Conservation (phyloP, 2,888 invertebrate genomes). For the Dasysyrphus albostriatus region DNA sequence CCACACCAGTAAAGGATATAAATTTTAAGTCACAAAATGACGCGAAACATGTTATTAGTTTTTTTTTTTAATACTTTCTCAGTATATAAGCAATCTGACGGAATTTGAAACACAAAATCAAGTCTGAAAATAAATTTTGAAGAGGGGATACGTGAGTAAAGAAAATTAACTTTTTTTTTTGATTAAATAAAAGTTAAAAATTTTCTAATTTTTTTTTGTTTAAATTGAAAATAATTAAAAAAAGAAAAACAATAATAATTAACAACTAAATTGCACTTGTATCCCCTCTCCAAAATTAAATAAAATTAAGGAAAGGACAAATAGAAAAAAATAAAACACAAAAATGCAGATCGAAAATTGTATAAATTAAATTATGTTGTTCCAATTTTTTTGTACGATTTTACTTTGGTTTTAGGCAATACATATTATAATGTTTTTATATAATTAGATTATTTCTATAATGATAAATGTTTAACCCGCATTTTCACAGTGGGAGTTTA, state of each 20-base stretch:
- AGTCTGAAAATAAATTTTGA: slow-evolving; percentile 84
- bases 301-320: slow-evolving; percentile 45
- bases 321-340: background rate
- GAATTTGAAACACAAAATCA: slow-evolving; percentile 79
- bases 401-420: background rate
- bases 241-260: slow-evolving; percentile 63
- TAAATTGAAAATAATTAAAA: slow-evolving; percentile 46
- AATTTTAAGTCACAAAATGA: slow-evolving; percentile 26
- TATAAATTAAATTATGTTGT: slow-evolving; percentile 1
- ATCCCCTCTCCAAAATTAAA: slow-evolving; percentile 82
- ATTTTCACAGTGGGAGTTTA: too few relatives aligned
- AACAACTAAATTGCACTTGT: slow-evolving; percentile 78
- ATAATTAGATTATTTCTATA: slow-evolving; percentile 1
- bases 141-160: slow-evolving; percentile 83
- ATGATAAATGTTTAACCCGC: slow-evolving; percentile 6
- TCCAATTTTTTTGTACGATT: background rate
- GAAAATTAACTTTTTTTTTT: slow-evolving; percentile 56
- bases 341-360: slow-evolving; percentile 25
- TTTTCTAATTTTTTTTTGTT: slow-evolving; percentile 48
- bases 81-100: slow-evolving; percentile 40
- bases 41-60: slow-evolving; percentile 35
- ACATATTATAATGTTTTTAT: background rate
- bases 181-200: slow-evolving; percentile 52
- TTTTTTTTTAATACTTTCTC: slow-evolving; percentile 3
- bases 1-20: background rate